Base-by-base conservation (phyloP, 2,113 vertebrate genomes). In the Ceuthmochares aereus region DNA sequence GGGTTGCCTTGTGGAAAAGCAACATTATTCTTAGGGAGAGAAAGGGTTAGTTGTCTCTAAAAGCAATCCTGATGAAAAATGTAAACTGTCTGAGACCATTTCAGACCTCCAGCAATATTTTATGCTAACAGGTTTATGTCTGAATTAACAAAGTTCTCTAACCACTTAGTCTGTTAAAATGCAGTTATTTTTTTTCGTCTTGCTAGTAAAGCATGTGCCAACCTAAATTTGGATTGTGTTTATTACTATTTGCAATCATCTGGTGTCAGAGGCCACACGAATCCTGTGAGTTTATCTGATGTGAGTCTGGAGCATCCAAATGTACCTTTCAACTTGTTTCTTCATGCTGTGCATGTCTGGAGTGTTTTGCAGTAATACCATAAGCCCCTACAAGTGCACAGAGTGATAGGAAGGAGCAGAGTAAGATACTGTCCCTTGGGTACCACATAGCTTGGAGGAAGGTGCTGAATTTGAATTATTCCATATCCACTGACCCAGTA, bases 281-380 rank as follows among this genome's bases (percentile, higher is more conserved):
- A 92, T 92, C 75, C 86, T 55, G 30, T 43, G 85, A 97, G 86
- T 96, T 94, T 96, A 96, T 93, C 96, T 96, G 96, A 96, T 96
- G 93, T 91, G 94, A 97, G 87, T 95, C 95, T 90, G 58, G 58
- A 88, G 84, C 85, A 92, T 91, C 82, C 87, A 63, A 83, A 94
- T 51, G 91, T 85, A 95, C 93, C 90, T 90, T 83, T 55, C 67
- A 83, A 95, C 93, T 90, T 91, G 88, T 93, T 97, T 95, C 94
- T 94, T 96, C 95, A 94, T 87, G 87, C 96, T 97, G 96, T 95
- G 96, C 94, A 82, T 93, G 84, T 94, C 96, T 63, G 11, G 92
- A 94, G 89, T 74, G 63, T 87, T 96, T 96, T 95, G 93, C 86
- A 69, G 75, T 95, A 90, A 95, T 93, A 89, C 95, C 83, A 89